Evolutionary conservation across 2,888 invertebrate species (phyloP).

Genomic region (Sarcophaga rosellei): DNA sequence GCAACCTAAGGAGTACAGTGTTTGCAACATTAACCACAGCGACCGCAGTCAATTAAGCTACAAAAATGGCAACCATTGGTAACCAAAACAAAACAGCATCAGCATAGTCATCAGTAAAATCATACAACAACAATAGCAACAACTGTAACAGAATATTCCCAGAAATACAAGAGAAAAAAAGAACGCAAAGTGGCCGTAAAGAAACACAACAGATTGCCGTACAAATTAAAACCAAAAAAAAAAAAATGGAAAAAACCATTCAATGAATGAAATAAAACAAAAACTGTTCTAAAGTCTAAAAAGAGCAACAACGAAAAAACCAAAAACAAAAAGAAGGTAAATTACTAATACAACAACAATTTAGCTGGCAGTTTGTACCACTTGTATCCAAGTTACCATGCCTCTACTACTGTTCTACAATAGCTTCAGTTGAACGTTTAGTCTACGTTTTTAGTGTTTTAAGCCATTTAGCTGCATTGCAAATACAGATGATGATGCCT

Average conservation of each 20-base stretch:
- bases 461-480: background rate
- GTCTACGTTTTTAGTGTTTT: conserved; percentile 11
- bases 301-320: conserved; percentile 12
- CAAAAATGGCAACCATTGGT: conserved; percentile 65
- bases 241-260: background rate
- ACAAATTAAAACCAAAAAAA: conserved; percentile 23
- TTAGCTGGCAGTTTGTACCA: conserved; percentile 33
- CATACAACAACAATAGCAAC: background rate
- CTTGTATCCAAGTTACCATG: conserved; percentile 35
- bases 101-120: conserved; percentile 20
- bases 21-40: conserved; percentile 66
- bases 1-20: conserved; percentile 8
- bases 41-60: conserved; percentile 66
- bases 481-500: conserved; percentile 4
- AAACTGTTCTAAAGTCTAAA: background rate
- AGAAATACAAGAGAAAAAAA: background rate
- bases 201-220: conserved; percentile 26
- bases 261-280: background rate
- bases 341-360: conserved; percentile 39
- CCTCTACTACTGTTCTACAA: background rate
- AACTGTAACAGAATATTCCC: background rate
- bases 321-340: conserved; percentile 40
- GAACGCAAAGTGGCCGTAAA: background rate
- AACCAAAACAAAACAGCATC: conserved; percentile 38
- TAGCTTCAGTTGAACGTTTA: background rate